Base-by-base conservation (phyloP, 2,113 vertebrate genomes). In the Siniperca chuatsi region DNA sequence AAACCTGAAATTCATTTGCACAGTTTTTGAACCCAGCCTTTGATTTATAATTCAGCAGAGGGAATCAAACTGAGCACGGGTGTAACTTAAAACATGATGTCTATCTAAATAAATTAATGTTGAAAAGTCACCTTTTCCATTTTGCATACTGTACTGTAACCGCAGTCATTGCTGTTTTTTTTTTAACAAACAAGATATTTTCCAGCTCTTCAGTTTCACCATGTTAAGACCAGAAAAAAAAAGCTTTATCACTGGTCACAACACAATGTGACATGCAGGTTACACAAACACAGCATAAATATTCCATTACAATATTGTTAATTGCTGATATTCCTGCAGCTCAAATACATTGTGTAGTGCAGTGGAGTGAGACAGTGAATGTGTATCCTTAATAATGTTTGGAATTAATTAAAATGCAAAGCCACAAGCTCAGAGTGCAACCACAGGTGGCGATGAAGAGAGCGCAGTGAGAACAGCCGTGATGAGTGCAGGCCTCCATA, bases 401-500 rank as follows among this genome's bases (percentile, higher is more conserved):
- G 72, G 71, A 91, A 92, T 88, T 90, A 83, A 93, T 94, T 94
- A 87, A 92, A 90, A 90, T 88, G 86, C 90, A 90, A 85, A 90
- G 71, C 75, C 77, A 89, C 65, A 12, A 65, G 77, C 89, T 70
- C 82, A 78, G 82, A 85, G 86, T 68, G 89, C 86, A 89, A 92
- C 88, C 87, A 90, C 90, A 90, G 90, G 92, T 93, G 83, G 83
- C 58, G 8, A 79, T 50, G 78, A 48, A 57, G 74, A 79, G 84
- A 78, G 50, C 16, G 16, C 64, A 33, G 61, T 15, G 52, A 78
- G 85, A 86, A 54, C 81, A 86, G 86, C 48, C 1, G 4, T 55
- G 75, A 80, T 73, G 79, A 81, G 46, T 48, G 61, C 79, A 8
- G n/a, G 75, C 58, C 82, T 75, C 67, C 55, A 55, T 78, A 73